phyloP scores from a whole-genome alignment of 2,888 invertebrate species.

The Eudasyphora cyanicolor region DNA sequence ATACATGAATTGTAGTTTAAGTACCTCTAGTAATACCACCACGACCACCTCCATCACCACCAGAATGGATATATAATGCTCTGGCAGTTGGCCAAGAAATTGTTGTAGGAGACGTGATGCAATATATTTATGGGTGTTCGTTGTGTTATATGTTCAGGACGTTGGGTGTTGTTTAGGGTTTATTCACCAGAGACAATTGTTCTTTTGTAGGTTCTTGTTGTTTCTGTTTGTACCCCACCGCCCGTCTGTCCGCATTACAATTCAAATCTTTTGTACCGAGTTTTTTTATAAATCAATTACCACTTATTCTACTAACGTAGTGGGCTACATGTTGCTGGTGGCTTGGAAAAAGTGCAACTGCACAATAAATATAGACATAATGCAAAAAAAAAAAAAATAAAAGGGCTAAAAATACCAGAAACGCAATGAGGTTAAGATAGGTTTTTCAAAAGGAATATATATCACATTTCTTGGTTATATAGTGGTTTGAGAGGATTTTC shows the following conservation, averaged over 20 bases:
- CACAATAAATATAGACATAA: slow-evolving; percentile 20
- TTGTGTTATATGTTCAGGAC: slow-evolving; percentile 25
- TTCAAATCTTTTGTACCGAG: background rate
- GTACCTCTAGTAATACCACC: slow-evolving; percentile 29
- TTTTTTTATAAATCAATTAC: slow-evolving; percentile 34
- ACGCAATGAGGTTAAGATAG: slow-evolving; percentile 61
- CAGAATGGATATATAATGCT: slow-evolving; percentile 22
- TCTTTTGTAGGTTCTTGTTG: slow-evolving; percentile 25
- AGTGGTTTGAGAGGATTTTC: background rate
- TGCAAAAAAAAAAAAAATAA: slow-evolving; percentile 31
- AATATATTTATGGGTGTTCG: background rate
- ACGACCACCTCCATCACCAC: background rate
- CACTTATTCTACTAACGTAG: slow-evolving; percentile 30
- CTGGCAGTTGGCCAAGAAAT: slow-evolving; percentile 63
- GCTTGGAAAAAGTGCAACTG: background rate
- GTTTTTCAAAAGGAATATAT: slow-evolving; percentile 10
- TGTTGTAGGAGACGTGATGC: slow-evolving; percentile 46
- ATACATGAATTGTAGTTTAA: slow-evolving; percentile 20
- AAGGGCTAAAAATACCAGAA: slow-evolving; percentile 57
- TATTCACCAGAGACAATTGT: slow-evolving; percentile 38
- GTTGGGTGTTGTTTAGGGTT: slow-evolving; percentile 55
- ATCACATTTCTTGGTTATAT: background rate
- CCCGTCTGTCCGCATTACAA: background rate
- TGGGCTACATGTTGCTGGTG: slow-evolving; percentile 57
- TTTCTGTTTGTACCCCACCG: no score